Conservation (phyloP, 1,140 invertebrate genomes). For the Acromyrmex echinatior region DNA sequence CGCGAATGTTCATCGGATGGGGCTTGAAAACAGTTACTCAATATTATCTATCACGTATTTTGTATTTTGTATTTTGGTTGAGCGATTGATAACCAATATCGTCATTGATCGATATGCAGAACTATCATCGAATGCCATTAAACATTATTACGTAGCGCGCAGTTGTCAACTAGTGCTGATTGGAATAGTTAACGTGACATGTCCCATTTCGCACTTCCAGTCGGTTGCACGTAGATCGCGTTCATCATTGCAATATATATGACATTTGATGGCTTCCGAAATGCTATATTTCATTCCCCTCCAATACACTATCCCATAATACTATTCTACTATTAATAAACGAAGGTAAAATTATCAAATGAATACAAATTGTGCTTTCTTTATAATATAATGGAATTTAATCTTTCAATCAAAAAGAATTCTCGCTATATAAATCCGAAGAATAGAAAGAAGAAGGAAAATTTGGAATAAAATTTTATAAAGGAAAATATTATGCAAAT, state of each 20-base stretch:
- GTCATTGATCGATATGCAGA: constrained; percentile 2
- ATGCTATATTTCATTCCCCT: neutral
- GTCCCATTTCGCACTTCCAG: constrained; percentile 44
- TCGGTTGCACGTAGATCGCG: constrained; percentile 26
- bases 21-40: neutral
- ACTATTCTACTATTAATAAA: neutral
- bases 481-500: constrained; percentile 26
- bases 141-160: constrained; percentile 2
- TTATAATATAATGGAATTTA: neutral
- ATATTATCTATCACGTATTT: neutral
- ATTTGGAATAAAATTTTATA: neutral
- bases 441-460: neutral
- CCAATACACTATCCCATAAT: neutral
- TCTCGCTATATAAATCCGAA: neutral
- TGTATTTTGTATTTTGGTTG: neutral
- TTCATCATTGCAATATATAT: neutral
- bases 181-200: constrained; percentile 38
- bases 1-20: neutral
- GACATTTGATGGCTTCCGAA: neutral
- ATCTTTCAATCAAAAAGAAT: neutral
- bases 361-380: neutral
- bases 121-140: constrained; percentile 20
- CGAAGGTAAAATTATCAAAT: neutral
- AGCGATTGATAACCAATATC: neutral
- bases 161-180: constrained; percentile 48